These are phyloP conservation scores for Melinaea menophilus DNA, from an alignment of 2,888 invertebrate species.

Conservation along the genomic window DNA sequence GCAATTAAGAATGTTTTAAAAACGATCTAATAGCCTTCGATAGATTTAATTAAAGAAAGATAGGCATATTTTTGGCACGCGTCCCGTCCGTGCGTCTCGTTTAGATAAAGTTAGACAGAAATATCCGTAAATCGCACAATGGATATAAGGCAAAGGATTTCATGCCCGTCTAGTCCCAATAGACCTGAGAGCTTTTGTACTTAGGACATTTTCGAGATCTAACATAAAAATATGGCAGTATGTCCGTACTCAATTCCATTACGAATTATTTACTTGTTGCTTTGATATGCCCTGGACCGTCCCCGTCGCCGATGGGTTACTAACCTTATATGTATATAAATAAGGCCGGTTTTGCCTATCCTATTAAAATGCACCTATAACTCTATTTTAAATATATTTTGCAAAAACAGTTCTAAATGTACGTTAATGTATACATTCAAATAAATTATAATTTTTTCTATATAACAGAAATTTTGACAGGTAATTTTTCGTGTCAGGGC, in stretches of 20 bases:
- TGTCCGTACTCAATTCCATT: slow-evolving; percentile 72
- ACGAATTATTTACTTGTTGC: slow-evolving; percentile 39
- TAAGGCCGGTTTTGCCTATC: slow-evolving; percentile 74
- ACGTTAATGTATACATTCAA: slow-evolving; percentile 1
- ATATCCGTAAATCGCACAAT: neutral
- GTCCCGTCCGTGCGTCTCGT: too few relatives aligned
- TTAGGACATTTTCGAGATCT: slow-evolving; percentile 14
- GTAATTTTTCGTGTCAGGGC: neutral
- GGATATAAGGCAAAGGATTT: neutral
- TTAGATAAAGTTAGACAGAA: neutral
- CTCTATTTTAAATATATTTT: slow-evolving; percentile 26
- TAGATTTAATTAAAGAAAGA: too few relatives aligned
- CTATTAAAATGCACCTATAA: slow-evolving; percentile 64
- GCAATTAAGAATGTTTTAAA: too few relatives aligned
- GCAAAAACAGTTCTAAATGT: slow-evolving; percentile 6
- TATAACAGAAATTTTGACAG: neutral
- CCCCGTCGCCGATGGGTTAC: slow-evolving; percentile 38
- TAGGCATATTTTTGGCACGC: too few relatives aligned
- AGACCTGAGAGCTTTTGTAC: slow-evolving; percentile 13
- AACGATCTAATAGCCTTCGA: too few relatives aligned
- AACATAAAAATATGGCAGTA: slow-evolving; percentile 69
- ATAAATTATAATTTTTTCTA: slow-evolving; percentile 4
- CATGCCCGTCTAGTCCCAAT: neutral
- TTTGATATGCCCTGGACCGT: slow-evolving; percentile 39
- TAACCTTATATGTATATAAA: slow-evolving; percentile 52